These are phyloP conservation scores for Pseudachorutes palmiensis DNA, from an alignment of 1,140 invertebrate species.

Conservation along the genomic window DNA sequence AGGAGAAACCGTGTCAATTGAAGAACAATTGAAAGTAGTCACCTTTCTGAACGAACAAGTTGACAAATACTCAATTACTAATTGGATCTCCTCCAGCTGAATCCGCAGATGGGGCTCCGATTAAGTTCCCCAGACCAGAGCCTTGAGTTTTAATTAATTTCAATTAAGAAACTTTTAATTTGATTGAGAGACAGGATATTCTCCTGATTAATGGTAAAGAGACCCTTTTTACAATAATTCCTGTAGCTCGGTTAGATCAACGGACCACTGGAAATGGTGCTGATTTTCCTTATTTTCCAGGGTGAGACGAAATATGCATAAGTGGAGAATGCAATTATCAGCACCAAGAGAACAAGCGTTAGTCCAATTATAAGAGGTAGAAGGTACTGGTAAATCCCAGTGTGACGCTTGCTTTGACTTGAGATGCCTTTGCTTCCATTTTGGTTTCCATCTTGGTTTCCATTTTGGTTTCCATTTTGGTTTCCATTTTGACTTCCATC, in stretches of 20 bases:
- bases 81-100: too few relatives aligned
- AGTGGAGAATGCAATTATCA: background rate
- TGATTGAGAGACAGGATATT: background rate
- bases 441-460: background rate
- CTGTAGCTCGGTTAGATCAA: background rate
- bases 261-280: background rate
- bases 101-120: too few relatives aligned
- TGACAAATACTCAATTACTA: too few relatives aligned
- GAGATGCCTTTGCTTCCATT: background rate
- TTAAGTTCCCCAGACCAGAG: too few relatives aligned
- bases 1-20: too few relatives aligned
- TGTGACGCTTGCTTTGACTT: background rate
- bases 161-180: too few relatives aligned
- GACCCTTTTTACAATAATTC: background rate
- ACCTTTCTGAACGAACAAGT: too few relatives aligned
- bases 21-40: too few relatives aligned
- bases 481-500: too few relatives aligned
- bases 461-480: too few relatives aligned
- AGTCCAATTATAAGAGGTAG: background rate
- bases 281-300: background rate
- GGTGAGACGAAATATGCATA: background rate
- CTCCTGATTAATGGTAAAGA: background rate
- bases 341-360: background rate
- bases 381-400: background rate
- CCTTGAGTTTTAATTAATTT: too few relatives aligned